phyloP scores from a whole-genome alignment of 2,888 invertebrate genomes.

The Eristalinus aeneus region DNA sequence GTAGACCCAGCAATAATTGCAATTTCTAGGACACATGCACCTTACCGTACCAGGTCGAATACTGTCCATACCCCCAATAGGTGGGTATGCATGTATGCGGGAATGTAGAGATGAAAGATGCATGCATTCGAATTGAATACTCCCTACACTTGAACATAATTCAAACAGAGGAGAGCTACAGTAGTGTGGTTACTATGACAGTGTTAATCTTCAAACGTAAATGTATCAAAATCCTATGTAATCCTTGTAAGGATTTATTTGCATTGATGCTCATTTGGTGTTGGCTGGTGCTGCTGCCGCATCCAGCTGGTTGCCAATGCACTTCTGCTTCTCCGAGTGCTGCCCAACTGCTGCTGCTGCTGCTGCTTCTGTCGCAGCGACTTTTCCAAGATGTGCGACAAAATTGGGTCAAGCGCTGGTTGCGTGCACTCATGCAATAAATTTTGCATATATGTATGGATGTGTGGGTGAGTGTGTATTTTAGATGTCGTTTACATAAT shows the following conservation, averaged over 20 bases:
- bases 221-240: conserved; percentile 63
- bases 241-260: conserved; percentile 64
- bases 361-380: conserved; percentile 15
- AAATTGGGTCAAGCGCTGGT: conserved; percentile 66
- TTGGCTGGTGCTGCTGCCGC: conserved; percentile 6
- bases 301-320: conserved; percentile 31
- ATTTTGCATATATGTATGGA: conserved; percentile 14
- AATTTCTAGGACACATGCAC: conserved; percentile 35
- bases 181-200: conserved; percentile 54
- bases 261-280: conserved; percentile 61
- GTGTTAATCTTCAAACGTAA: conserved; percentile 57
- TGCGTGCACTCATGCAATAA: conserved; percentile 56
- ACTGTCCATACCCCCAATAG: conserved; percentile 35
- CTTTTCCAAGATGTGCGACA: conserved; percentile 38
- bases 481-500: conserved; percentile 61
- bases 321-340: conserved; percentile 9
- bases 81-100: not conserved
- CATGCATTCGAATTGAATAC: not conserved
- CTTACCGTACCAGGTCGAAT: conserved; percentile 30
- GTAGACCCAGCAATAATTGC: not conserved
- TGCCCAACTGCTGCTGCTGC: not conserved
- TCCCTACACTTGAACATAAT: conserved; percentile 40
- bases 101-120: conserved; percentile 4
- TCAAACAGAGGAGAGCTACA: conserved; percentile 27
- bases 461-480: conserved; percentile 12